Evolutionary conservation across 1,140 invertebrate species (phyloP).

Genomic region (Trissolcus basalis): DNA sequence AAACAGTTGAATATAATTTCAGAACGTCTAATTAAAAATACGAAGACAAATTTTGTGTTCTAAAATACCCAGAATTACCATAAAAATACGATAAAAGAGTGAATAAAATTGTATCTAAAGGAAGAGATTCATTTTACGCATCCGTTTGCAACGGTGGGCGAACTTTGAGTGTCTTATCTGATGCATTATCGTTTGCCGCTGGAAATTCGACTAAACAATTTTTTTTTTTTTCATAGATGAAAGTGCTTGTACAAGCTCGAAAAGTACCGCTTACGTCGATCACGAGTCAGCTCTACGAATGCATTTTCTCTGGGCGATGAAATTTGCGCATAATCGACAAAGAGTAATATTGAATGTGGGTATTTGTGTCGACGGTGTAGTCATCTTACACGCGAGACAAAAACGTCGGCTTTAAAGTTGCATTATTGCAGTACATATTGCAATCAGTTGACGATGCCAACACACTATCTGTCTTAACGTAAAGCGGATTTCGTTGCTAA

Average conservation of each 20-base stretch:
- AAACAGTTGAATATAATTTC: too few relatives aligned
- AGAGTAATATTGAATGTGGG: constrained; percentile 51
- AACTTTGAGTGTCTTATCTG: constrained; percentile 38
- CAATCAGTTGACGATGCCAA: constrained; percentile 65
- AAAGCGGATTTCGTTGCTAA: constrained; percentile 73
- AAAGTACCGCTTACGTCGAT: constrained; percentile 56
- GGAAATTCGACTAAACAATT: constrained; percentile 46
- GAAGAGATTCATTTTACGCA: constrained; percentile 5
- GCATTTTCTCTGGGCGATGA: constrained; percentile 49
- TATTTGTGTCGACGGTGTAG: constrained; percentile 18
- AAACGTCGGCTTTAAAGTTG: constrained; percentile 46
- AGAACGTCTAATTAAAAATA: too few relatives aligned
- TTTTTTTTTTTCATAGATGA: constrained; percentile 30
- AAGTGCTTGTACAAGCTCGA: constrained; percentile 50
- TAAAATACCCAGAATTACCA: too few relatives aligned
- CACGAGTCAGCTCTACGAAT: constrained; percentile 54
- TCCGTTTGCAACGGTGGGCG: constrained; percentile 19
- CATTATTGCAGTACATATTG: constrained; percentile 57
- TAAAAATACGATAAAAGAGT: too few relatives aligned
- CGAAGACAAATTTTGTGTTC: too few relatives aligned
- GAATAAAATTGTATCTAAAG: too few relatives aligned
- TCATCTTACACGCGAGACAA: constrained; percentile 46
- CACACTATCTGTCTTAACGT: constrained; percentile 67
- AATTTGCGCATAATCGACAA: constrained; percentile 54
- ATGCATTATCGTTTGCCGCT: constrained; percentile 42